These are phyloP conservation scores for Chrysomela aeneicollis DNA, from an alignment of 2,888 invertebrate genomes.

Conservation along the genomic window DNA sequence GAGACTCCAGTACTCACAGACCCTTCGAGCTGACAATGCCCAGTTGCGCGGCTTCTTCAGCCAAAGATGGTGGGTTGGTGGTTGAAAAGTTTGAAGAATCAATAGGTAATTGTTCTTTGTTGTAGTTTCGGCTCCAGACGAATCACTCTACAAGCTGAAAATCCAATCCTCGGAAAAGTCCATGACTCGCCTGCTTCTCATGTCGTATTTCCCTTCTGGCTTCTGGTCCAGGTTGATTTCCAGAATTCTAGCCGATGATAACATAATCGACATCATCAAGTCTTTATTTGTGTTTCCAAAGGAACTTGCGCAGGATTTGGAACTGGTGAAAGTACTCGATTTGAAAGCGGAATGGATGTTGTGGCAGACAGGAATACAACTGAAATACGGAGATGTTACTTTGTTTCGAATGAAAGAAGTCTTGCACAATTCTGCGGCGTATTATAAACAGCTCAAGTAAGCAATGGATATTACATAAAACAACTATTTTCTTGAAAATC, in stretches of 20 bases:
- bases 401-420: conserved; percentile 87
- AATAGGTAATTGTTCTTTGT: conserved; percentile 17
- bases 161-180: conserved; percentile 67
- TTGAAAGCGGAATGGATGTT: conserved; percentile 88
- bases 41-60: conserved; percentile 38
- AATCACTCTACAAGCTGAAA: conserved; percentile 51
- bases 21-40: conserved; percentile 58
- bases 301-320: conserved; percentile 71
- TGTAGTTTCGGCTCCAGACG: conserved; percentile 48
- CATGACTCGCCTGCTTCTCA: conserved; percentile 80
- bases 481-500: too few relatives aligned
- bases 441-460: conserved; percentile 61
- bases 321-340: conserved; percentile 70
- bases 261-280: conserved; percentile 80
- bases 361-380: conserved; percentile 91
- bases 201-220: conserved; percentile 97
- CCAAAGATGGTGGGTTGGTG: conserved; percentile 27
- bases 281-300: conserved; percentile 76
- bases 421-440: conserved; percentile 63
- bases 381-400: conserved; percentile 83
- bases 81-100: neutral
- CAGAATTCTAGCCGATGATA: conserved; percentile 88
- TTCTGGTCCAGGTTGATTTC: conserved; percentile 97
- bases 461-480: too few relatives aligned
- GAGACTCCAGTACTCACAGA: conserved; percentile 52